phyloP scores from a whole-genome alignment of 2,888 invertebrate genomes.

The Calameuta filiformis region DNA sequence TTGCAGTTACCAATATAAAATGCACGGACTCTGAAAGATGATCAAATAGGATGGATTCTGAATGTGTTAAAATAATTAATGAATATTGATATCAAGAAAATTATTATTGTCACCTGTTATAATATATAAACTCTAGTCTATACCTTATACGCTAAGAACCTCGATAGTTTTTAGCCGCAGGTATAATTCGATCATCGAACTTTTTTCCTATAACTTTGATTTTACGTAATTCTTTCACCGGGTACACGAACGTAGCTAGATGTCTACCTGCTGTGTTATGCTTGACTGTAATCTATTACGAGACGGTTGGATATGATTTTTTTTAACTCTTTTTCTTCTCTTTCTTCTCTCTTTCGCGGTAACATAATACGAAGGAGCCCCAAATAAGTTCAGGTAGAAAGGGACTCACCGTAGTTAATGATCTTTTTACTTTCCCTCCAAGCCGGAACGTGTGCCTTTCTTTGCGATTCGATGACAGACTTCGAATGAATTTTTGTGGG shows the following conservation, averaged over 20 bases:
- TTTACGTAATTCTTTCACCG: not conserved
- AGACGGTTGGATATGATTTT: not conserved
- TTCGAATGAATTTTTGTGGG: constrained; percentile 26
- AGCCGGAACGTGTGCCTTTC: constrained; percentile 12
- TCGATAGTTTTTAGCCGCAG: not conserved
- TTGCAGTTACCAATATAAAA: not conserved
- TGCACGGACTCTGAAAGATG: not conserved
- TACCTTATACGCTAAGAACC: not conserved
- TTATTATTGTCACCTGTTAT: not conserved
- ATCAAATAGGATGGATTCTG: not conserved
- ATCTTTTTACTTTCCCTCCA: constrained; percentile 28
- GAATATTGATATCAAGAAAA: not conserved
- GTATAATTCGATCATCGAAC: not conserved
- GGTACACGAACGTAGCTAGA: not conserved
- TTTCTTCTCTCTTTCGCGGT: not conserved
- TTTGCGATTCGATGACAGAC: constrained; percentile 15
- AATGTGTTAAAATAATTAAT: not conserved
- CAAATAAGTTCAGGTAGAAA: not conserved
- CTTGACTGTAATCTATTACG: not conserved
- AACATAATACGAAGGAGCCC: not conserved
- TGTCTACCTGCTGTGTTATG: not conserved
- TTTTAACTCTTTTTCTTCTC: not conserved
- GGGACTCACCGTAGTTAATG: not conserved
- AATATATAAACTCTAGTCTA: not conserved
- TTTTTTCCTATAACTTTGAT: not conserved